Evolutionary conservation across 2,888 invertebrate species (phyloP).

Genomic region (Eupithecia subumbrata): DNA sequence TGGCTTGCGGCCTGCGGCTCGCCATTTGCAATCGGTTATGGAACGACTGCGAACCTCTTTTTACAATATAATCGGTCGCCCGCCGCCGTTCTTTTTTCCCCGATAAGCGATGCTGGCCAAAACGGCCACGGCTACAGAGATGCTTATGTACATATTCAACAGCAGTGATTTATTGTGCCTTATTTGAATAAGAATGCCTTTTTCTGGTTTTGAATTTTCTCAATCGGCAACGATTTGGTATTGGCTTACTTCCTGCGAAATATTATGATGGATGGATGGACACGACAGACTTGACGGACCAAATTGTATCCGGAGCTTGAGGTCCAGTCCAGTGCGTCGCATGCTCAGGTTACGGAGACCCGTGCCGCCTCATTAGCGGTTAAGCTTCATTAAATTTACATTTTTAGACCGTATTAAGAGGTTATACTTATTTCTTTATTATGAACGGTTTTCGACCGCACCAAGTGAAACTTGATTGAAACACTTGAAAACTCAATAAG

Average conservation of each 20-base stretch:
- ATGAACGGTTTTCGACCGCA: constrained; percentile 18
- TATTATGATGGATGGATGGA: constrained; percentile 43
- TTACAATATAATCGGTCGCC: constrained; percentile 81
- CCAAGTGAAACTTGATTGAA: background rate
- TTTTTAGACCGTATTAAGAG: constrained; percentile 47
- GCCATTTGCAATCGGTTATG: constrained; percentile 84
- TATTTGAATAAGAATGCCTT: constrained; percentile 28
- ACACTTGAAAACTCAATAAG: background rate
- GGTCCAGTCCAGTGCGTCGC: constrained; percentile 42
- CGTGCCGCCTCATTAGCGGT: constrained; percentile 75
- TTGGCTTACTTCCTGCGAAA: constrained; percentile 47
- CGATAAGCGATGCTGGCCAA: constrained; percentile 65
- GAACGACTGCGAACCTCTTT: constrained; percentile 81
- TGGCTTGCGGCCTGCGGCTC: constrained; percentile 77
- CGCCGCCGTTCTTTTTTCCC: constrained; percentile 71
- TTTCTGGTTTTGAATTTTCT: constrained; percentile 23
- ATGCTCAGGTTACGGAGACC: constrained; percentile 62
- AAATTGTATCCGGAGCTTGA: constrained; percentile 42
- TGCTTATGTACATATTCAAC: constrained; percentile 49
- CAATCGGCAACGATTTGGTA: constrained; percentile 34
- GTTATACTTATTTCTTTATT: constrained; percentile 37
- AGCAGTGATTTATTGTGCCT: constrained; percentile 38
- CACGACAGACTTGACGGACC: constrained; percentile 31
- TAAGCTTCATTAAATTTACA: constrained; percentile 58
- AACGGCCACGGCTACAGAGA: constrained; percentile 64